phyloP scores from a whole-genome alignment of 2,797 vertebrate species.

The Diglossa cyanea region DNA sequence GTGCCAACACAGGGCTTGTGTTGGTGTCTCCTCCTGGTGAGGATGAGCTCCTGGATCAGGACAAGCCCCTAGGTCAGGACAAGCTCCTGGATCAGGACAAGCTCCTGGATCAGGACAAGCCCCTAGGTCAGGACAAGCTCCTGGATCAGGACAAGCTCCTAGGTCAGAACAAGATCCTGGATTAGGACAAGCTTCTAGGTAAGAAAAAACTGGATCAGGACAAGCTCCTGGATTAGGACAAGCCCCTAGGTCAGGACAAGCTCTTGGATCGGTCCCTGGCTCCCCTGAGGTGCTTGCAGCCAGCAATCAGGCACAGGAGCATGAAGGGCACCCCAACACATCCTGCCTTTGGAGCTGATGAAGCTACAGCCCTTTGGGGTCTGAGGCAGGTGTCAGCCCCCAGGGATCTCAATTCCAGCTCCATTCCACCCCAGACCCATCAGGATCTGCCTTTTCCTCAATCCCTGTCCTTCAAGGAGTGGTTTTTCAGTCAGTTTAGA shows the following conservation, averaged over 20 bases:
- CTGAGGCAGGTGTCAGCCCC: neutral
- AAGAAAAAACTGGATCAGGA: rapidly evolving
- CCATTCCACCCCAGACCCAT: neutral
- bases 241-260: rapidly evolving
- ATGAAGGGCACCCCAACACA: neutral
- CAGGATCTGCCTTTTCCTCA: neutral
- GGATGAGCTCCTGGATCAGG: too few relatives aligned
- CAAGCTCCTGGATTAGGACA: rapidly evolving
- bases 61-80: too few relatives aligned
- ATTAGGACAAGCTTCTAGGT: neutral
- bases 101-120: rapidly evolving
- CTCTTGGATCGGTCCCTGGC: neutral
- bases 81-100: neutral
- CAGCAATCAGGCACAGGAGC: neutral
- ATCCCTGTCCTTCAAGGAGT: neutral
- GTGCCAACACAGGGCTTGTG: rapidly evolving
- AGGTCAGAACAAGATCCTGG: neutral
- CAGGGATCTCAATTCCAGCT: neutral
- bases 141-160: neutral
- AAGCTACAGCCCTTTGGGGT: neutral
- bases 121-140: rapidly evolving
- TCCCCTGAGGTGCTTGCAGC: neutral
- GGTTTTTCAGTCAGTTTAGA: neutral
- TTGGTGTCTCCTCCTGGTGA: neutral
- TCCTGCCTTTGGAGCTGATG: rapidly evolving